Evolutionary conservation across 1,140 invertebrate genomes (phyloP).

Genomic region (Colletes latitarsis): DNA sequence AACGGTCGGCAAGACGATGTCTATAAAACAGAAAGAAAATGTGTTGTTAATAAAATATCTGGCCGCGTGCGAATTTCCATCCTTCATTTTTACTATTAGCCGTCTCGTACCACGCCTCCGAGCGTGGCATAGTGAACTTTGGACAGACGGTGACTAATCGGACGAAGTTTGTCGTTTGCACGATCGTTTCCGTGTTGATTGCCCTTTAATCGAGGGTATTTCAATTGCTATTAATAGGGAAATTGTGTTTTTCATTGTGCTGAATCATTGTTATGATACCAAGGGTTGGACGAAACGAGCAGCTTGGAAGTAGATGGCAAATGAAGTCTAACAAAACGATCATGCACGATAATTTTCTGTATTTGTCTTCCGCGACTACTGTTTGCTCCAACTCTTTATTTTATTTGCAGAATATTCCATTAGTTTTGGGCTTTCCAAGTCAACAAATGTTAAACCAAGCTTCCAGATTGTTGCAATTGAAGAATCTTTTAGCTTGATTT

Average conservation of each 20-base stretch:
- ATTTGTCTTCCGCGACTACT: no score
- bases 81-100: background rate
- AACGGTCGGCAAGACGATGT: slow-evolving; percentile 84
- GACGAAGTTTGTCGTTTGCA: slow-evolving; percentile 29
- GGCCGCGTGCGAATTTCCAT: background rate
- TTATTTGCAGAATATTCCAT: no score
- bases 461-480: no score
- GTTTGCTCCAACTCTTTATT: no score
- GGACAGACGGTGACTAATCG: slow-evolving; percentile 42
- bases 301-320: background rate
- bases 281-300: background rate
- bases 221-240: background rate
- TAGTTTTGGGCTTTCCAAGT: no score
- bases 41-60: slow-evolving; percentile 45
- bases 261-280: background rate
- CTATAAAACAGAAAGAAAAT: slow-evolving; percentile 79
- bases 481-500: no score
- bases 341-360: no score
- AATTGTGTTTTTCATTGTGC: background rate
- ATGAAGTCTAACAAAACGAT: no score
- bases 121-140: slow-evolving; percentile 64
- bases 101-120: background rate
- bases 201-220: background rate
- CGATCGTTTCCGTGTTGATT: slow-evolving; percentile 20
- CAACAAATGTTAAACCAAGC: no score